phyloP scores from a whole-genome alignment of 2,797 vertebrate species.

The Geotrypetes seraphini region DNA sequence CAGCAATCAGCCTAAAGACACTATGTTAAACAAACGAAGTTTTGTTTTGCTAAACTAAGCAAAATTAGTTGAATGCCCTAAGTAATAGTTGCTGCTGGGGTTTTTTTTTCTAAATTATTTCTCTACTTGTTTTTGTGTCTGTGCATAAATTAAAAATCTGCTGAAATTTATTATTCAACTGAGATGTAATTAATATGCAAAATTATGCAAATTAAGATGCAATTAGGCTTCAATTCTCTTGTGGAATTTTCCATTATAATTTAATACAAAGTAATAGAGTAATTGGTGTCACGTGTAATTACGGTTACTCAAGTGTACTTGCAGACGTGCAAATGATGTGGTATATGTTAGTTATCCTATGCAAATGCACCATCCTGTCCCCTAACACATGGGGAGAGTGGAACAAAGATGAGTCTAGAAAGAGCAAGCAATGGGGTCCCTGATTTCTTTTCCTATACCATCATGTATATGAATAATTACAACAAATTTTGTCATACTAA shows the following conservation, averaged over 20 bases:
- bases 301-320: constrained; percentile 99
- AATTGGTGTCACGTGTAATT: constrained; percentile 99
- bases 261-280: constrained; percentile 99
- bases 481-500: constrained; percentile 49
- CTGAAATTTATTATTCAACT: constrained; percentile 99
- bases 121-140: constrained; percentile 93
- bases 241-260: constrained; percentile 99
- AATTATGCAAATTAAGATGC: constrained; percentile 99
- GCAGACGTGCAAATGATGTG: constrained; percentile 95
- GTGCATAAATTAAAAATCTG: constrained; percentile 98
- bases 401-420: constrained; percentile 59
- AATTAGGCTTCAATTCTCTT: constrained; percentile 99
- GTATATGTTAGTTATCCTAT: constrained; percentile 98
- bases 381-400: constrained; percentile 71
- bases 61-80: constrained; percentile 88
- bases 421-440: constrained; percentile 35
- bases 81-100: constrained; percentile 88
- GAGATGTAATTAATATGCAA: constrained; percentile 99
- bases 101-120: constrained; percentile 87
- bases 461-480: constrained; percentile 45
- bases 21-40: constrained; percentile 69
- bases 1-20: constrained; percentile 63
- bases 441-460: constrained; percentile 41
- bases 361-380: constrained; percentile 81
- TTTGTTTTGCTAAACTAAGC: constrained; percentile 82